phyloP scores from a whole-genome alignment of 2,113 vertebrate species.

The Menura novaehollandiae region DNA sequence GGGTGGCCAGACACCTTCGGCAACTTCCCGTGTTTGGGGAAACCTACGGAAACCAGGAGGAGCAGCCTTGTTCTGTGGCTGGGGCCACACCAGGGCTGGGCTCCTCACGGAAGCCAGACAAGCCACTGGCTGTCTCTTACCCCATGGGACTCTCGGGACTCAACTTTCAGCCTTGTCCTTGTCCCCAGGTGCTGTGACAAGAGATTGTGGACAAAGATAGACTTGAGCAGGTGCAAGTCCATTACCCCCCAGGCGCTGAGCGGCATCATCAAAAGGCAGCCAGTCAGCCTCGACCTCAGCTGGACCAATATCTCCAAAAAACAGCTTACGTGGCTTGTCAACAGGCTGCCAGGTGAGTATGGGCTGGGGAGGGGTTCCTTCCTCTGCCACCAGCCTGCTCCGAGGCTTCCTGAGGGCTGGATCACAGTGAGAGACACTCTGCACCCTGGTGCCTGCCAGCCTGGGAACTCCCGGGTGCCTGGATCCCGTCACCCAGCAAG shows the following conservation, averaged over 20 bases:
- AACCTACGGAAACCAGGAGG: neutral
- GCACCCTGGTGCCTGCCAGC: neutral
- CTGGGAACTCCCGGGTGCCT: neutral
- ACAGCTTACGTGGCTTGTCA: slow-evolving; percentile 95
- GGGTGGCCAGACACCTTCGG: fast-evolving
- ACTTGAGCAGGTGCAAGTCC: slow-evolving; percentile 90
- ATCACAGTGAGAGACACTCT: fast-evolving
- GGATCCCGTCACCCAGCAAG: neutral
- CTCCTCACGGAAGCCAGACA: neutral
- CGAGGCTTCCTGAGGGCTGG: fast-evolving
- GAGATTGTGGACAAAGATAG: slow-evolving; percentile 93
- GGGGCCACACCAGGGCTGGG: fast-evolving
- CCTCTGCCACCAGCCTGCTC: neutral
- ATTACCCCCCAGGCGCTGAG: slow-evolving; percentile 92
- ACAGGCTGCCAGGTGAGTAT: slow-evolving; percentile 85
- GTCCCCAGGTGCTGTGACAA: slow-evolving; percentile 92
- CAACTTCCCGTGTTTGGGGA: neutral
- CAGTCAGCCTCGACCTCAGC: slow-evolving; percentile 91
- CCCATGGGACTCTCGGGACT: fast-evolving
- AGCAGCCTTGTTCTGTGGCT: neutral
- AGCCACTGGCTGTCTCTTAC: fast-evolving
- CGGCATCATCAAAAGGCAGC: slow-evolving; percentile 96
- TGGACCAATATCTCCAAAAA: slow-evolving; percentile 98
- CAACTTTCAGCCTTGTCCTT: neutral
- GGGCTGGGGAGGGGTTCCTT: neutral